phyloP scores from a whole-genome alignment of 1,140 invertebrate genomes.

The Coelopa frigida region DNA sequence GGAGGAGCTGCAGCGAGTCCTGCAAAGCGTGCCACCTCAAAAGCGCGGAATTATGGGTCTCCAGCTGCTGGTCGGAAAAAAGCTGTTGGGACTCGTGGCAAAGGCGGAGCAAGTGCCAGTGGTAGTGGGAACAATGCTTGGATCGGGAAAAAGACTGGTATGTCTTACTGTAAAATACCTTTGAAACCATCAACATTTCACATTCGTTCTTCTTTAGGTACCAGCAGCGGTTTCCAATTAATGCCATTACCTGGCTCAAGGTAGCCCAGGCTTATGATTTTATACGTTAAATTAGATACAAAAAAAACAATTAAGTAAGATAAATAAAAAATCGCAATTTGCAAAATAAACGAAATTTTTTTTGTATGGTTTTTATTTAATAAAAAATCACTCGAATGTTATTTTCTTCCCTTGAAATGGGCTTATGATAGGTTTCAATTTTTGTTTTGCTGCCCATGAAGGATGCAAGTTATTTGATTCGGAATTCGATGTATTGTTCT shows the following conservation, averaged over 20 bases:
- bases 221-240: slow-evolving; percentile 27
- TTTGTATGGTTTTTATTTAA: too few species aligned
- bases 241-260: slow-evolving; percentile 36
- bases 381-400: too few species aligned
- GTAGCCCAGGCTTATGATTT: slow-evolving; percentile 12
- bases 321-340: too few species aligned
- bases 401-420: slow-evolving; percentile 37
- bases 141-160: slow-evolving; percentile 32
- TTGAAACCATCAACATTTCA: neutral
- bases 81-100: slow-evolving; percentile 1
- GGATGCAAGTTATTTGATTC: slow-evolving; percentile 49
- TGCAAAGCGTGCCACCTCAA: slow-evolving; percentile 9
- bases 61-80: neutral
- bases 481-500: too few species aligned
- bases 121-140: slow-evolving; percentile 17
- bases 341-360: too few species aligned
- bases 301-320: too few species aligned
- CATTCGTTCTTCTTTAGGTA: slow-evolving; percentile 14
- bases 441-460: slow-evolving; percentile 52
- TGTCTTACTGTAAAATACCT: neutral
- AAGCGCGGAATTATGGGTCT: slow-evolving; percentile 2
- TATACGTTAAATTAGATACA: too few species aligned
- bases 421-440: slow-evolving; percentile 22
- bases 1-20: slow-evolving; percentile 8
- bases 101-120: neutral